Evolutionary conservation across 1,140 invertebrate species (phyloP).

Genomic region (Apis cerana): DNA sequence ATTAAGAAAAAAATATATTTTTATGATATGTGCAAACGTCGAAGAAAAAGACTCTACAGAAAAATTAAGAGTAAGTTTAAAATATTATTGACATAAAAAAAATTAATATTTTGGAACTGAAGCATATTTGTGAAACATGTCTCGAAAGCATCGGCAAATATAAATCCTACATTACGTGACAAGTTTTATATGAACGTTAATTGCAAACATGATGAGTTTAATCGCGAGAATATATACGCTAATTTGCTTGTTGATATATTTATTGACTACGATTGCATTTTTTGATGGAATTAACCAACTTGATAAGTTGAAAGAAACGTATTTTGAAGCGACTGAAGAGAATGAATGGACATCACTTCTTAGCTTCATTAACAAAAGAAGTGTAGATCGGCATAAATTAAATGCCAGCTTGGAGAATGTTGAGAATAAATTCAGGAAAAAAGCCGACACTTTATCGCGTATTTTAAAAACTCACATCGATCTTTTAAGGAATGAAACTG

Average conservation of each 20-base stretch:
- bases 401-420: slow-evolving; percentile 37
- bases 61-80: slow-evolving; percentile 1
- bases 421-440: slow-evolving; percentile 46
- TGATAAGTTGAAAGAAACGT: not conserved
- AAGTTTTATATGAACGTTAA: not conserved
- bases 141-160: not conserved
- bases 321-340: not conserved
- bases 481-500: slow-evolving; percentile 57
- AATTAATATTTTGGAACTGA: not conserved
- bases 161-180: not conserved
- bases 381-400: slow-evolving; percentile 25
- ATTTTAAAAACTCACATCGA: slow-evolving; percentile 66
- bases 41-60: slow-evolving; percentile 1
- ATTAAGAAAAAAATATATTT: not conserved
- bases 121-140: not conserved
- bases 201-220: slow-evolving; percentile 14
- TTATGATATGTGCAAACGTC: slow-evolving; percentile 43
- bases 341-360: slow-evolving; percentile 14
- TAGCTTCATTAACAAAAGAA: slow-evolving; percentile 38
- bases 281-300: not conserved
- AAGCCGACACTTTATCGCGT: slow-evolving; percentile 58
- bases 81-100: not conserved
- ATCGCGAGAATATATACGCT: slow-evolving; percentile 1
- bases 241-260: slow-evolving; percentile 15
- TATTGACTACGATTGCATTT: not conserved